phyloP scores from a whole-genome alignment of 2,113 vertebrate genomes.

The Malurus alboscapulatus region DNA sequence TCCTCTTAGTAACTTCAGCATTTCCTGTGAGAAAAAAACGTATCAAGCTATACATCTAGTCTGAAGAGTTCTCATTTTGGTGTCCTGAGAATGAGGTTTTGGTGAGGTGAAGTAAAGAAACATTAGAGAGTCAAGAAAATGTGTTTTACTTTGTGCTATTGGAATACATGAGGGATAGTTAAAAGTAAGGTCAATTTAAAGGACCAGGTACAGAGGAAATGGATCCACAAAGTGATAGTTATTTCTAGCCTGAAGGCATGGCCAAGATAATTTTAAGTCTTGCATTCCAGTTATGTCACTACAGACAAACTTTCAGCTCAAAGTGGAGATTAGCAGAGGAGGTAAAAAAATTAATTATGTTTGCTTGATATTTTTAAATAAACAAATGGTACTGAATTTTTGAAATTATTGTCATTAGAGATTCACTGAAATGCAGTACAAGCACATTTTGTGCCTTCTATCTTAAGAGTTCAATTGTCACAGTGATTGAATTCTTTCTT shows the following conservation, averaged over 20 bases:
- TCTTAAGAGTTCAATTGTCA: background rate
- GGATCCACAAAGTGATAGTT: background rate
- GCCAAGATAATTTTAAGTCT: background rate
- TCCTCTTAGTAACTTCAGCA: background rate
- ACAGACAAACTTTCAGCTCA: background rate
- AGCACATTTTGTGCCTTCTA: rapidly evolving
- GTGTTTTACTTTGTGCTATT: background rate
- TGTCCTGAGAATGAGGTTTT: background rate
- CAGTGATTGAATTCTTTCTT: background rate
- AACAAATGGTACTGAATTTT: background rate
- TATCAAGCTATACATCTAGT: background rate
- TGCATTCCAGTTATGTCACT: background rate
- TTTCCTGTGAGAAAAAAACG: background rate
- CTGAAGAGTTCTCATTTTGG: background rate
- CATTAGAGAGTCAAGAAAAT: background rate
- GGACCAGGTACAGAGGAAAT: background rate
- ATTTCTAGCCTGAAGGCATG: background rate
- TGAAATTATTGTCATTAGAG: background rate
- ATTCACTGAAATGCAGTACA: background rate
- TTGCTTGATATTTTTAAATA: background rate
- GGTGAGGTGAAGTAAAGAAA: background rate
- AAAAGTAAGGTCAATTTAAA: background rate
- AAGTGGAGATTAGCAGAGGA: background rate
- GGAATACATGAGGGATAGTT: background rate
- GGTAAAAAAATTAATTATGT: background rate